Percentiles rank a stretch among this genome's conserved stretches.
These are phyloP conservation scores for Gouania willdenowi DNA, from an alignment of 2,797 vertebrate genomes.

Conservation along the genomic window DNA sequence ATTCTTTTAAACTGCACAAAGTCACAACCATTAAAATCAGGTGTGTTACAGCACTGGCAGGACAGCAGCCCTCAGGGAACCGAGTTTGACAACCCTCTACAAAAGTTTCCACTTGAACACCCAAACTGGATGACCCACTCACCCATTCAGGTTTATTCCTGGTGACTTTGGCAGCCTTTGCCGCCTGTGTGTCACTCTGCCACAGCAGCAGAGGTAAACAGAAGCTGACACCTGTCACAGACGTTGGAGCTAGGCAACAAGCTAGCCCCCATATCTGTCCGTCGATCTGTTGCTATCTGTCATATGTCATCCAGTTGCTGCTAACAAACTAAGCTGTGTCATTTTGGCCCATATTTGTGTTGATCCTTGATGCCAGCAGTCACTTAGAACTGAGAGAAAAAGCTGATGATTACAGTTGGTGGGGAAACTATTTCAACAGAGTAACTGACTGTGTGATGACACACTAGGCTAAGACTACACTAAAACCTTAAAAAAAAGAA, in stretches of 20 bases:
- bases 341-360: constrained; percentile 43
- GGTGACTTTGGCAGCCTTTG: constrained; percentile 31
- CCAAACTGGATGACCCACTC: constrained; percentile 15
- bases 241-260: constrained; percentile 48
- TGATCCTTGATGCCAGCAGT: constrained; percentile 43
- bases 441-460: no score
- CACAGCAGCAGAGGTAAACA: constrained; percentile 42
- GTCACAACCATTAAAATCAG: no score
- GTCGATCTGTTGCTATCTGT: constrained; percentile 47
- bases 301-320: constrained; percentile 47
- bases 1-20: no score
- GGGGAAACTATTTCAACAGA: no score
- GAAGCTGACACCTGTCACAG: constrained; percentile 67
- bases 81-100: no score
- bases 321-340: constrained; percentile 37
- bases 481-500: no score
- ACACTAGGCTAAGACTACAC: no score
- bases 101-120: neutral
- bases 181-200: constrained; percentile 28
- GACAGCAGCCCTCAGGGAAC: no score
- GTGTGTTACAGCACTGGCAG: no score
- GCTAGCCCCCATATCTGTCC: constrained; percentile 39
- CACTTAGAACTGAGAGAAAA: constrained; percentile 22
- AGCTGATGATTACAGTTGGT: constrained; percentile 14
- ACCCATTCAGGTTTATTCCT: constrained; percentile 15